phyloP scores from a whole-genome alignment of 2,113 vertebrate species.

The Daboia siamensis region DNA sequence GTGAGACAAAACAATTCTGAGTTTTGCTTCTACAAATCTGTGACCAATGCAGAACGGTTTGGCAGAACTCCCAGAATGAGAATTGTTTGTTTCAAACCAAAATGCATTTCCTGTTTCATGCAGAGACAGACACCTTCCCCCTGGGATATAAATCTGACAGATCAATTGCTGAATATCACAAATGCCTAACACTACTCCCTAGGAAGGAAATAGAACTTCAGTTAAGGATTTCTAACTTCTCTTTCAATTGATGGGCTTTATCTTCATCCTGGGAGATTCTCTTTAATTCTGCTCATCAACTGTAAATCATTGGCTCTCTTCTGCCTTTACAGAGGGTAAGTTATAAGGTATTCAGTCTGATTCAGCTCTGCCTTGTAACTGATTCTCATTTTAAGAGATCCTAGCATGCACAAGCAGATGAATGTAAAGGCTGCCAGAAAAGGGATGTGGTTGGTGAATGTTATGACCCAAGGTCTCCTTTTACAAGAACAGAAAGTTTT shows the following conservation, averaged over 20 bases:
- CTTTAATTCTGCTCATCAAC: background rate
- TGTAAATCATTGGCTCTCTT: conserved; percentile 6
- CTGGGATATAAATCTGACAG: background rate
- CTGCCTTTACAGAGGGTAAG: background rate
- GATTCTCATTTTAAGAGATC: background rate
- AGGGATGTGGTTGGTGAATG: background rate
- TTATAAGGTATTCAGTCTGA: conserved; percentile 2
- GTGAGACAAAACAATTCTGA: background rate
- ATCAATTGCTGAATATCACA: background rate
- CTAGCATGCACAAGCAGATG: background rate
- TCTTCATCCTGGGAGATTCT: background rate
- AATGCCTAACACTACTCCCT: background rate
- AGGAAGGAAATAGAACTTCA: background rate
- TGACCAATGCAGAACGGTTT: background rate
- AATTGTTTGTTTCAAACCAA: background rate
- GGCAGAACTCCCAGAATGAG: background rate
- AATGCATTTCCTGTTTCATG: background rate
- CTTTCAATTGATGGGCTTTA: background rate
- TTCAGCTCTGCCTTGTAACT: background rate
- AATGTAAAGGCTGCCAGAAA: background rate
- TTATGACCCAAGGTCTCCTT: background rate
- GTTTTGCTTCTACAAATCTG: background rate
- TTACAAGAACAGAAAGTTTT: background rate
- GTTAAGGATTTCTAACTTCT: background rate
- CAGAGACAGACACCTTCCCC: background rate